Percentiles rank a stretch among this genome's conserved stretches.
These are phyloP conservation scores for Anser brachyrhynchus DNA, from an alignment of 2,113 vertebrate genomes.

Conservation along the genomic window DNA sequence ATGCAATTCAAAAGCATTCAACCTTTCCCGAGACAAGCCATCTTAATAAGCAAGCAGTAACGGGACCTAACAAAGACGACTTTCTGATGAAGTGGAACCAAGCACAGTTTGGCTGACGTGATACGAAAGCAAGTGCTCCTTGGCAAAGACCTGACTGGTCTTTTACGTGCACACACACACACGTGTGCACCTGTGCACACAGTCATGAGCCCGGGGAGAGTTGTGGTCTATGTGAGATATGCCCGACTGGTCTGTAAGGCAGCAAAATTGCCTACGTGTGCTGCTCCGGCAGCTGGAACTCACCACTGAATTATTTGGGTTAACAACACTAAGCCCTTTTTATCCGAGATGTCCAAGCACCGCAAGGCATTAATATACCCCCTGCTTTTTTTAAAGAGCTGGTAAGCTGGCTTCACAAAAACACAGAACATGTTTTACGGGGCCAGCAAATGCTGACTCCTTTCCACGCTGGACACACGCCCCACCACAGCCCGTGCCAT, in stretches of 20 bases:
- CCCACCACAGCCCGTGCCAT: accelerated
- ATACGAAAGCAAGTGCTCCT: not conserved
- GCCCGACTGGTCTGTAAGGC: not conserved
- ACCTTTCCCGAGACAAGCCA: not conserved
- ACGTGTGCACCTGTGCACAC: not conserved
- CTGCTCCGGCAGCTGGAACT: not conserved
- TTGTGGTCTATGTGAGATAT: not conserved
- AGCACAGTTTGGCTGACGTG: not conserved
- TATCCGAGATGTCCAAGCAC: not conserved
- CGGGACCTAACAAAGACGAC: accelerated
- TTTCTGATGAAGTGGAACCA: not conserved
- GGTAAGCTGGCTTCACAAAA: not conserved
- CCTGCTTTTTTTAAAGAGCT: not conserved
- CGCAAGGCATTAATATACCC: not conserved
- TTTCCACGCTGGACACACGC: not conserved
- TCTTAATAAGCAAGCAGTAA: not conserved
- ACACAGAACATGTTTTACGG: not conserved
- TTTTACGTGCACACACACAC: accelerated
- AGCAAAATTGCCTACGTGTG: not conserved
- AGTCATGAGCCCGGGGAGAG: not conserved
- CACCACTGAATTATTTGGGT: not conserved
- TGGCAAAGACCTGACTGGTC: not conserved
- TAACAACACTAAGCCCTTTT: not conserved
- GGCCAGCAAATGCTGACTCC: not conserved
- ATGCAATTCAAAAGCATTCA: not conserved